These are phyloP conservation scores for Ligdia adustata DNA, from an alignment of 2,888 invertebrate species.

Conservation along the genomic window DNA sequence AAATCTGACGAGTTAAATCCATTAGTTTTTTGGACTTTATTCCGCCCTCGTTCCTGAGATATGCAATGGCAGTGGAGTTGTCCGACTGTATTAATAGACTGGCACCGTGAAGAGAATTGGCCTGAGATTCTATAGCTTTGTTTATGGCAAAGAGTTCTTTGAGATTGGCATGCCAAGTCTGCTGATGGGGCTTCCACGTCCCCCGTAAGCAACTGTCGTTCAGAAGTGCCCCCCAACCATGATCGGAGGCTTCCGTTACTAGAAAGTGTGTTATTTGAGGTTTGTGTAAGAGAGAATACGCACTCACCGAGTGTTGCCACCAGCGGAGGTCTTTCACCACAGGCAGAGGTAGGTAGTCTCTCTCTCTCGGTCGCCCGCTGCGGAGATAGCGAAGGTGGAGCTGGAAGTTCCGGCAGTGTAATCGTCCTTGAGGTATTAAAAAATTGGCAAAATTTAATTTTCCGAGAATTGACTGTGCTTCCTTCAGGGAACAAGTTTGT, in stretches of 20 bases:
- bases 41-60: conserved; percentile 33
- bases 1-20: neutral
- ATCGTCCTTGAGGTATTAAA: conserved; percentile 18
- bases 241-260: conserved; percentile 28
- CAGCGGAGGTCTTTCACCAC: neutral
- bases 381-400: too few species aligned
- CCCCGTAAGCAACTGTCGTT: neutral
- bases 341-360: conserved; percentile 1
- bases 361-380: conserved; percentile 27
- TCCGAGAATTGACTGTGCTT: conserved; percentile 18
- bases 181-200: conserved; percentile 16
- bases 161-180: conserved; percentile 28
- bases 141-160: conserved; percentile 23
- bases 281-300: neutral
- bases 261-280: neutral
- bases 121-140: neutral
- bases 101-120: neutral
- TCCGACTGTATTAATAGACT: conserved; percentile 29
- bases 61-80: conserved; percentile 20
- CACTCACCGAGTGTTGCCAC: neutral
- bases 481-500: conserved; percentile 16
- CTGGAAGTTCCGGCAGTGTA: conserved; percentile 23
- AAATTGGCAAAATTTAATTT: conserved; percentile 20
- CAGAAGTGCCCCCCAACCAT: conserved; percentile 29
- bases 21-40: conserved; percentile 8